phyloP scores from a whole-genome alignment of 2,113 vertebrate genomes.

The Grantiella picta region DNA sequence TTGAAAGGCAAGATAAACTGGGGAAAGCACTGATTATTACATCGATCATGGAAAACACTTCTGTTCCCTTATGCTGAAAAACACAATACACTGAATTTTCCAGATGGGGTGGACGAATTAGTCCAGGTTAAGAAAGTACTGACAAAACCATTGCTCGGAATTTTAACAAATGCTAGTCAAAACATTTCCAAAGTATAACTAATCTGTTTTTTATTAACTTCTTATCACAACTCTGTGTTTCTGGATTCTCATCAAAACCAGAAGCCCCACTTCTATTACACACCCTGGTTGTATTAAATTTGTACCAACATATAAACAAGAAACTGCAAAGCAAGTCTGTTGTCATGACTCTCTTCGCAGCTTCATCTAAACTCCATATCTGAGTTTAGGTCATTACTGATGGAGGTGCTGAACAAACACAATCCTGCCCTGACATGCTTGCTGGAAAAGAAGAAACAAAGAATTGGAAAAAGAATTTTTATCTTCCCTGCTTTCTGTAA shows the following conservation, averaged over 20 bases:
- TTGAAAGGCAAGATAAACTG: background rate
- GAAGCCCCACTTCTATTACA: background rate
- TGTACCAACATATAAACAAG: background rate
- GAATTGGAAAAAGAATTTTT: background rate
- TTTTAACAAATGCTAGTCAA: background rate
- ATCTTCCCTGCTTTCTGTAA: background rate
- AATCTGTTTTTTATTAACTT: background rate
- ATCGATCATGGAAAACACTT: background rate
- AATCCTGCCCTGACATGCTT: background rate
- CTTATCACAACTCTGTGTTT: background rate
- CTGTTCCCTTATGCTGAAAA: background rate
- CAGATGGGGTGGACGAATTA: background rate
- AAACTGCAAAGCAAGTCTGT: background rate
- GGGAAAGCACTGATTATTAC: background rate
- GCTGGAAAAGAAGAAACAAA: background rate
- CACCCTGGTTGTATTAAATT: background rate
- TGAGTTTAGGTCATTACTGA: background rate
- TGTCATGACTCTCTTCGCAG: background rate
- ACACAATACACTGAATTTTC: background rate
- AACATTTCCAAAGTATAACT: background rate
- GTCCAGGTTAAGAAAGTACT: background rate
- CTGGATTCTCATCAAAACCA: background rate
- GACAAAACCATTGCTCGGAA: background rate
- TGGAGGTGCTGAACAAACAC: background rate
- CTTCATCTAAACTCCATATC: background rate